A percentile compares a stretch with the other conserved stretches of the same genome.
Evolutionary conservation across 92 coral and sea anemone species (phyloP).

Genomic region (Porites evermanni): DNA sequence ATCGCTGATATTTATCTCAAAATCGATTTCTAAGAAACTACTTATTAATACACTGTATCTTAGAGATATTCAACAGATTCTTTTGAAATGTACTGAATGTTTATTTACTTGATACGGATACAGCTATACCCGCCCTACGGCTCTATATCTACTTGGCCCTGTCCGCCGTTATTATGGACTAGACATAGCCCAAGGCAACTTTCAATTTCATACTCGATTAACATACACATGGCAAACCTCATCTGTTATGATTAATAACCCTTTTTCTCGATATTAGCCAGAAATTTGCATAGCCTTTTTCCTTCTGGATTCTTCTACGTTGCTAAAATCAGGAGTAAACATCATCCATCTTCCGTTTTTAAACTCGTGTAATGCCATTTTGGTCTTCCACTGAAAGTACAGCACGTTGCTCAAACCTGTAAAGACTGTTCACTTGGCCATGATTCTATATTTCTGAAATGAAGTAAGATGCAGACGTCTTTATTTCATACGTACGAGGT

Average conservation of each 20-base stretch:
- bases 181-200: too few species aligned
- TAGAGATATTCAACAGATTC: too few species aligned
- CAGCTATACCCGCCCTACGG: too few species aligned
- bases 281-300: neutral
- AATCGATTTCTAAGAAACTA: too few species aligned
- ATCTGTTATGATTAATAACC: neutral
- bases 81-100: too few species aligned
- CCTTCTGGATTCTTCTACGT: neutral
- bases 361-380: too few species aligned
- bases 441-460: neutral
- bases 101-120: too few species aligned
- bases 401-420: neutral
- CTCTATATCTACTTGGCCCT: too few species aligned
- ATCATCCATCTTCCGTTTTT: neutral
- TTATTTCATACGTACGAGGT: conserved; percentile 29
- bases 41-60: too few species aligned
- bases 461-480: conserved; percentile 20
- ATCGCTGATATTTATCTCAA: too few species aligned
- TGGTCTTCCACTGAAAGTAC: neutral
- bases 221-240: neutral
- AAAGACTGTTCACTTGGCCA: neutral
- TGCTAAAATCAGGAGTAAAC: conserved; percentile 8
- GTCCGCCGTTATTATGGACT: too few species aligned
- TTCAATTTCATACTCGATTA: neutral
- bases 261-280: neutral